Evolutionary conservation across 1,140 invertebrate genomes (phyloP), one percentile per base, ranked within the genome.

Genomic region (Microplitis demolitor): DNA sequence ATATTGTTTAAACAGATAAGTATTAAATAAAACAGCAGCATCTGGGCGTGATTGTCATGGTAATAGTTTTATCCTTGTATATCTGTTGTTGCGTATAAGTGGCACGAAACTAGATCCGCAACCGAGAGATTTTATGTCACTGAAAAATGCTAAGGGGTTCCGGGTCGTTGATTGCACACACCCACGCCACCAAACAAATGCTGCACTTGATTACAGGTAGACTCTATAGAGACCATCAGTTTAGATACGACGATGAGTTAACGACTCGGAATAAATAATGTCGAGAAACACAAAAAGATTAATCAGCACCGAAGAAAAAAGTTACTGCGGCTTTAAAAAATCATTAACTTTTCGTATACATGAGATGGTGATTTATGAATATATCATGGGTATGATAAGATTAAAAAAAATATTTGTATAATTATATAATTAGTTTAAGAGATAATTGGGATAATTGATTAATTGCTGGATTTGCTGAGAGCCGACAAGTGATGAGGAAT

Each of bases 391-490:
- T 24, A 24, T 24, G 24, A 24, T 24, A 24, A 24, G 24, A 1
- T 24, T 0, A 24, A 0, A 24, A 24, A 24, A 24, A 24, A 0
- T 24, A 24, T 45, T 45, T 11, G 39, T 45, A 45, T 3, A 11
- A 9, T 3, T 45, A 45, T 9, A 45, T 75, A 75, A 75, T 75
- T 66, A 75, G 70, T 58, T 34, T 37, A 69, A 62, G 67, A 53
- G 72, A 77, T 83, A 81, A 85, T 85, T 82, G 82, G 79, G 74
- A 75, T 83, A 84, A 85, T 85, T 79, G 79, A 84, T 76, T 85
- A 85, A 85, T 84, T 85, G 82, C 79, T 78, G 62, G 70, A 76
- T 75, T 76, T 71, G 71, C 71, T 70, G 64, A 54, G 77, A 74
- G 75, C 75, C 64, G 69, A 78, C 74, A 74, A 24, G 73, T 75